These are phyloP conservation scores for Montipora capitata DNA, from an alignment of 92 coral and sea anemone genomes.

Conservation along the genomic window DNA sequence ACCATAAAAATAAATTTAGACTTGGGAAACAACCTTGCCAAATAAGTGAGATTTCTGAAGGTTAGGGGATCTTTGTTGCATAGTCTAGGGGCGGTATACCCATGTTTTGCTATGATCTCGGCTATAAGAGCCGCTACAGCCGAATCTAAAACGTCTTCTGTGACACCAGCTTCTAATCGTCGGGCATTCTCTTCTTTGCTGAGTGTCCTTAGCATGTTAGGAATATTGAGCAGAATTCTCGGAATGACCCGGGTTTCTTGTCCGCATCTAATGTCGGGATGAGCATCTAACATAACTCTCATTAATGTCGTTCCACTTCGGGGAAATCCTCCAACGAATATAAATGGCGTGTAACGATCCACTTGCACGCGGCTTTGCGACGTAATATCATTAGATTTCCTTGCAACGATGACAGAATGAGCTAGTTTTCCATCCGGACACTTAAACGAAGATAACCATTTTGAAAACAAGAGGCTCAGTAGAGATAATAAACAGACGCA, in stretches of 20 bases:
- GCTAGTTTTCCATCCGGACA: slow-evolving; percentile 10
- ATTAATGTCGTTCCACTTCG: slow-evolving; percentile 98
- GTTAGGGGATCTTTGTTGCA: slow-evolving; percentile 96
- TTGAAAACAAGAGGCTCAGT: slow-evolving; percentile 33
- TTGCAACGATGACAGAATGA: slow-evolving; percentile 15
- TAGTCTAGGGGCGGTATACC: slow-evolving; percentile 73
- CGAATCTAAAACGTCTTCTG: slow-evolving; percentile 75
- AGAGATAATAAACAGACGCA: slow-evolving; percentile 22
- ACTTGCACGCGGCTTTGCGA: slow-evolving; percentile 13
- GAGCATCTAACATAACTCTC: slow-evolving; percentile 95
- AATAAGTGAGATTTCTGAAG: slow-evolving; percentile 86
- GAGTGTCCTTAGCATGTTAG: slow-evolving; percentile 53
- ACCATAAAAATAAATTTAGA: slow-evolving; percentile 92
- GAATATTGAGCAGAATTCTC: slow-evolving; percentile 80
- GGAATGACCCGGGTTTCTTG: slow-evolving; percentile 98
- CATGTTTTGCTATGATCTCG: slow-evolving; percentile 85
- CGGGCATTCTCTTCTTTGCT: slow-evolving; percentile 69
- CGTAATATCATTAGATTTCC: neutral
- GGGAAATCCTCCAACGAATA: slow-evolving; percentile 97
- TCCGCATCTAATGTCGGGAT: slow-evolving; percentile 95
- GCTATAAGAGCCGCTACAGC: slow-evolving; percentile 88
- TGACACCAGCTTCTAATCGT: slow-evolving; percentile 89
- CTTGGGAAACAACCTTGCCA: slow-evolving; percentile 89
- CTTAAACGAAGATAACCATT: slow-evolving; percentile 22
- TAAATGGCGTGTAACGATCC: slow-evolving; percentile 82